These are phyloP conservation scores for Noctua fimbriata DNA, from an alignment of 2,888 invertebrate genomes.

Conservation along the genomic window DNA sequence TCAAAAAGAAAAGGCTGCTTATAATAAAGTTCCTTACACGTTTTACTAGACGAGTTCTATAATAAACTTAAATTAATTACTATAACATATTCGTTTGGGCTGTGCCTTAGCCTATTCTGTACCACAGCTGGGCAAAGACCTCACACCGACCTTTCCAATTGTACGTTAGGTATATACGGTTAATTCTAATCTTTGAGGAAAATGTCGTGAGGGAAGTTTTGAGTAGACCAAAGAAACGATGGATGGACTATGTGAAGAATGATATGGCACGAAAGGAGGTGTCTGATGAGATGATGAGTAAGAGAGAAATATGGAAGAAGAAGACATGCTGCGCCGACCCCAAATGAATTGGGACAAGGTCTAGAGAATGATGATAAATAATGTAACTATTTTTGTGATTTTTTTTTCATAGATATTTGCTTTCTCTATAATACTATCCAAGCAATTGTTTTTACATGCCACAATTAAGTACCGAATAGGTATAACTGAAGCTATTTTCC, in stretches of 20 bases:
- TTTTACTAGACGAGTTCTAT: not conserved
- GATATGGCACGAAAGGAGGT: no score
- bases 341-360: no score
- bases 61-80: not conserved
- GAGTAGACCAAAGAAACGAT: no score
- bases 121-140: not conserved
- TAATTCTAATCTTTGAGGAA: no score
- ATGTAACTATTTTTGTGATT: no score
- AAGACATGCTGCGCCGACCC: no score
- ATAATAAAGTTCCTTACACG: not conserved
- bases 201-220: no score
- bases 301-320: no score
- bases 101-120: not conserved
- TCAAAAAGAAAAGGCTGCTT: not conserved
- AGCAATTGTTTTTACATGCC: conserved; percentile 3
- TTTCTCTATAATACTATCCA: not conserved
- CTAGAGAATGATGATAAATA: no score
- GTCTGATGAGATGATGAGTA: no score
- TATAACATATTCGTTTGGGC: no score
- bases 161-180: not conserved
- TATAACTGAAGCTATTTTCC: conserved; percentile 39
- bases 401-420: not conserved
- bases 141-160: not conserved
- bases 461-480: conserved; percentile 12
- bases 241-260: no score